Conservation (phyloP, 1,140 invertebrate species). For the Aplysia californica region DNA sequence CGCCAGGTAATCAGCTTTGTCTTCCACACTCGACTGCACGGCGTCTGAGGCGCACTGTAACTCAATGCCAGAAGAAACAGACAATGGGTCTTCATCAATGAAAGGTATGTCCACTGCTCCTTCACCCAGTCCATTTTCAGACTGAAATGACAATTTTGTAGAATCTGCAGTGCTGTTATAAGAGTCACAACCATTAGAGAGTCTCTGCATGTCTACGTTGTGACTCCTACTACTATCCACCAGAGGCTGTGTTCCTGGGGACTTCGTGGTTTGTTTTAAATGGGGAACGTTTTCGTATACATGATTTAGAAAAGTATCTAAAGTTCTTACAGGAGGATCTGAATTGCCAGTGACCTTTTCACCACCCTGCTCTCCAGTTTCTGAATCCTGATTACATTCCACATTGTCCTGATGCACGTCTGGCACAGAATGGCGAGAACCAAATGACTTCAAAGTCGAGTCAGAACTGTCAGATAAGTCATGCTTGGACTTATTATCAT, state of each 20-base stretch:
- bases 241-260: too few species aligned
- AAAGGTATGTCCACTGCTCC: background rate
- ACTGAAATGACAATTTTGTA: too few species aligned
- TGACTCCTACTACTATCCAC: background rate
- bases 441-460: background rate
- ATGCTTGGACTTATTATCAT: background rate
- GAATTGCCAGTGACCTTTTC: too few species aligned
- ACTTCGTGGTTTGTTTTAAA: too few species aligned
- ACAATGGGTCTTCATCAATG: background rate
- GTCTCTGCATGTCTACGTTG: background rate
- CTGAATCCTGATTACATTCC: too few species aligned
- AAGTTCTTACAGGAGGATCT: too few species aligned
- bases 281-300: too few species aligned
- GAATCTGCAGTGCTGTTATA: background rate
- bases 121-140: background rate
- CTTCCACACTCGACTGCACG: background rate
- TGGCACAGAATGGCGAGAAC: too few species aligned
- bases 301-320: too few species aligned
- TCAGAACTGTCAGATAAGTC: background rate
- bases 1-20: constrained; percentile 20
- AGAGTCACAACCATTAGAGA: background rate
- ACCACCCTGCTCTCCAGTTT: too few species aligned
- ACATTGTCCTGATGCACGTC: too few species aligned
- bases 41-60: background rate
- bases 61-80: background rate